Percentiles rank a stretch among this genome's conserved stretches.
These are phyloP conservation scores for Ptychodera flava DNA, from an alignment of 35 echinoderm and acorn worm species.

Conservation along the genomic window DNA sequence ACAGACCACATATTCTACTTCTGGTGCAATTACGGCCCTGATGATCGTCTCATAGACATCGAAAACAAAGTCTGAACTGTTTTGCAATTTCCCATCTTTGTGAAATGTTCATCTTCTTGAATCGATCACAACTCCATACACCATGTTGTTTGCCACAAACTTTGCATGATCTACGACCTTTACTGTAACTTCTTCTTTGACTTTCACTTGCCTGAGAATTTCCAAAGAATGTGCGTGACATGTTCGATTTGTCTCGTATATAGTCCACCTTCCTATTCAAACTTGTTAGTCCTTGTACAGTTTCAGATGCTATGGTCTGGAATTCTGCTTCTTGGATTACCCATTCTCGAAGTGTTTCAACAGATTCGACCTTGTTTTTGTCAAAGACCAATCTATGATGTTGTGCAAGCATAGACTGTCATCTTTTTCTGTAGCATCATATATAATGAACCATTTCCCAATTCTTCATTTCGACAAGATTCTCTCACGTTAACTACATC, in stretches of 20 bases:
- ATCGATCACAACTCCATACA: not conserved
- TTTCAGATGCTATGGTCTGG: slow-evolving; percentile 22
- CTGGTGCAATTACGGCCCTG: slow-evolving; percentile 8
- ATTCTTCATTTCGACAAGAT: not conserved
- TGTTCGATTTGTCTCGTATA: too few relatives aligned
- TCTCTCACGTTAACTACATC: slow-evolving; percentile 24
- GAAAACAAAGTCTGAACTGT: slow-evolving; percentile 22
- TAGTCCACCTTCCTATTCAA: too few relatives aligned
- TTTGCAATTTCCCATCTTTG: slow-evolving; percentile 12
- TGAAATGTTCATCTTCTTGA: not conserved
- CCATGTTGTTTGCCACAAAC: slow-evolving; percentile 6
- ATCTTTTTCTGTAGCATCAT: too few relatives aligned
- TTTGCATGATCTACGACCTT: not conserved
- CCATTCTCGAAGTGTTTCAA: too few relatives aligned
- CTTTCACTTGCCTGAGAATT: too few relatives aligned
- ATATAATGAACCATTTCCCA: slow-evolving; percentile 11
- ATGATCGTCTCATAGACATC: slow-evolving; percentile 27
- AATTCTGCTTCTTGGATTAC: slow-evolving; percentile 15
- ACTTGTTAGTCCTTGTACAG: too few relatives aligned
- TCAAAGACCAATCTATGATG: not conserved
- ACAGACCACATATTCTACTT: slow-evolving; percentile 8
- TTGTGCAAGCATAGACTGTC: too few relatives aligned
- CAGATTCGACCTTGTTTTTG: not conserved
- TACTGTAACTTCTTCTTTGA: too few relatives aligned
- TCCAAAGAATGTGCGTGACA: too few relatives aligned